phyloP scores from a whole-genome alignment of 1,140 invertebrate species.

The Venustaconcha ellipsiformis region DNA sequence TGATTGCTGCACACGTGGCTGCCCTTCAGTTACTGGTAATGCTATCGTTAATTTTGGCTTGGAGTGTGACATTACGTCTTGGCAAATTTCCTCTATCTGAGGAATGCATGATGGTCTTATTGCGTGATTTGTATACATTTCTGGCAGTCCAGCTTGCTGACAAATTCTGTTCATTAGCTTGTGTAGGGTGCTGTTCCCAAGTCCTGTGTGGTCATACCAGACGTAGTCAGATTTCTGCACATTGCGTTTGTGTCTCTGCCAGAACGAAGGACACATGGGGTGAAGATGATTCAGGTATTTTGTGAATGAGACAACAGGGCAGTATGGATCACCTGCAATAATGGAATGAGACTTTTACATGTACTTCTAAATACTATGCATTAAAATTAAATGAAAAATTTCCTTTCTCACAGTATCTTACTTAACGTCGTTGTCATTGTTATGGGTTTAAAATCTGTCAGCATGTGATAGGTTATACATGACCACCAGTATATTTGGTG shows the following conservation, averaged over 20 bases:
- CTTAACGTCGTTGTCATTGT: too few species aligned
- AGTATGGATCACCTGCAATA: conserved; percentile 55
- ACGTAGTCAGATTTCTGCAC: conserved; percentile 55
- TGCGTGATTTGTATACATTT: conserved; percentile 60
- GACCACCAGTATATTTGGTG: too few species aligned
- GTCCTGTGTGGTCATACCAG: conserved; percentile 59
- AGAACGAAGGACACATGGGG: conserved; percentile 61
- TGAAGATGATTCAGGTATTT: conserved; percentile 59
- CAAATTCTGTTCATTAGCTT: conserved; percentile 58
- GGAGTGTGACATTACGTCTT: too few species aligned
- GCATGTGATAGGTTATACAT: too few species aligned
- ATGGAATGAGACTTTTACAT: not conserved
- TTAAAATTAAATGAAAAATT: too few species aligned
- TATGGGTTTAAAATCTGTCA: too few species aligned
- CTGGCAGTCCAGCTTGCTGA: conserved; percentile 41
- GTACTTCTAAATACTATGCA: too few species aligned
- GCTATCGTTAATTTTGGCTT: too few species aligned
- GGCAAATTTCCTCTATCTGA: conserved; percentile 54
- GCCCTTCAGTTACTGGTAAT: too few species aligned
- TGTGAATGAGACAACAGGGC: conserved; percentile 55
- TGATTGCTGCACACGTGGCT: too few species aligned
- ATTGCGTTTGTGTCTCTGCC: conserved; percentile 60
- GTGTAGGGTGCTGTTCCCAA: conserved; percentile 57
- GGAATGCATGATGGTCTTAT: conserved; percentile 58
- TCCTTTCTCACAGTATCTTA: too few species aligned